Evolutionary conservation across 1,140 invertebrate genomes (phyloP).

Genomic region (Trachymyrmex septentrionalis): DNA sequence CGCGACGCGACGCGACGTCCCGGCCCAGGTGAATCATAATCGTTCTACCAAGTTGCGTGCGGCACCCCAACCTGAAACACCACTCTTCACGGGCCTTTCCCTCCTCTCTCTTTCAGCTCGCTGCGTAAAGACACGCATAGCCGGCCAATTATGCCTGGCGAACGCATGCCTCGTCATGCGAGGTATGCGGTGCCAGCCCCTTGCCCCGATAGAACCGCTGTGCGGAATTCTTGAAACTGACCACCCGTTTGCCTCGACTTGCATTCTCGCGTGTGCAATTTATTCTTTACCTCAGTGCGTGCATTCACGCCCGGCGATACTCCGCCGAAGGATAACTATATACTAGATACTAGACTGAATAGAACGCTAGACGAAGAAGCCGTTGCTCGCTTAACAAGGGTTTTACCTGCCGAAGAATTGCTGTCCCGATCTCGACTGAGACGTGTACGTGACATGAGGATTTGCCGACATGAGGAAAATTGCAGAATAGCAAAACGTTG

Average conservation of each 20-base stretch:
- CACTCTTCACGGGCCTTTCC: constrained; percentile 20
- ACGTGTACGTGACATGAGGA: too few species aligned
- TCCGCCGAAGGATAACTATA: background rate
- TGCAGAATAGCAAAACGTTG: too few species aligned
- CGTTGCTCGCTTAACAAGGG: background rate
- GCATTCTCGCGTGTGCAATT: constrained; percentile 32
- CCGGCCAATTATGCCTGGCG: constrained; percentile 73
- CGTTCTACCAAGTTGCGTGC: constrained; percentile 70
- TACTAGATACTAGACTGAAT: background rate
- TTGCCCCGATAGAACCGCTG: constrained; percentile 47
- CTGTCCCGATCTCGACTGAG: too few species aligned
- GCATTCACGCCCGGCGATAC: background rate
- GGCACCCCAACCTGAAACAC: constrained; percentile 58
- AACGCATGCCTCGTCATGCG: constrained; percentile 77
- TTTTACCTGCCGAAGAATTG: background rate
- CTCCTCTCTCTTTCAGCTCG: constrained; percentile 35
- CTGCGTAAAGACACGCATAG: constrained; percentile 76
- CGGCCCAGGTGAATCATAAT: constrained; percentile 78
- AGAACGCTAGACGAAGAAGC: background rate
- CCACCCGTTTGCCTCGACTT: background rate
- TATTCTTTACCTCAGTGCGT: background rate
- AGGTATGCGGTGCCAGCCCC: constrained; percentile 72
- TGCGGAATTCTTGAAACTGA: constrained; percentile 68
- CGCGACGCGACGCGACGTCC: background rate
- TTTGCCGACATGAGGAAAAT: too few species aligned